These are phyloP conservation scores for Coecobrya sp. DNA, from an alignment of 2,888 invertebrate genomes.

Conservation along the genomic window DNA sequence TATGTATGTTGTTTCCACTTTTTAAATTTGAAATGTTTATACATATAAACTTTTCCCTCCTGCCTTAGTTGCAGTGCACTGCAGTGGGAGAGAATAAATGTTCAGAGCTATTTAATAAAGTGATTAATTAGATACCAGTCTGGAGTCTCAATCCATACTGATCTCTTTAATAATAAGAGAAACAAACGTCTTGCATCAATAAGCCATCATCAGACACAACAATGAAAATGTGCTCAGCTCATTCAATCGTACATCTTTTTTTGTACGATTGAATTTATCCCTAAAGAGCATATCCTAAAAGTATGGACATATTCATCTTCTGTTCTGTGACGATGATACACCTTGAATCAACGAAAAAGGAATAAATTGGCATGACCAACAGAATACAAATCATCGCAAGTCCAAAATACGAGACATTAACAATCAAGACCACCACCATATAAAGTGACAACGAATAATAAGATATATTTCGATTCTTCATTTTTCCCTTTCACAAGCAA, in stretches of 20 bases:
- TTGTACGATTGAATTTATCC: neutral
- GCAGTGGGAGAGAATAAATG: no score
- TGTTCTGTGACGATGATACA: constrained; percentile 1
- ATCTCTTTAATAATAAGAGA: constrained; percentile 9
- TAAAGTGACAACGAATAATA: constrained; percentile 59
- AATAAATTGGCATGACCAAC: constrained; percentile 68
- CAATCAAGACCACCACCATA: constrained; percentile 77
- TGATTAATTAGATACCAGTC: neutral
- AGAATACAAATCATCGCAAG: constrained; percentile 74
- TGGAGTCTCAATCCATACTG: constrained; percentile 48
- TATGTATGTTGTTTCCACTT: no score
- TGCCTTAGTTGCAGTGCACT: no score
- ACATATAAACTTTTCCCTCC: no score
- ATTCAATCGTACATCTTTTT: neutral
- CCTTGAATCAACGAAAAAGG: constrained; percentile 75
- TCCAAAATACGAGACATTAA: constrained; percentile 71
- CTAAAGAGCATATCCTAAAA: neutral
- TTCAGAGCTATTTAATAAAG: no score
- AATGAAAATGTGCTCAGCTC: neutral
- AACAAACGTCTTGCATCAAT: neutral
- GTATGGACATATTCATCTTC: neutral
- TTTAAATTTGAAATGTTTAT: no score
- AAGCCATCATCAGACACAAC: neutral
- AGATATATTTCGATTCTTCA: neutral
- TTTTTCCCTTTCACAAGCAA: constrained; percentile 37